phyloP scores from a whole-genome alignment of 2,797 vertebrate species.

The Glossophaga mutica region DNA sequence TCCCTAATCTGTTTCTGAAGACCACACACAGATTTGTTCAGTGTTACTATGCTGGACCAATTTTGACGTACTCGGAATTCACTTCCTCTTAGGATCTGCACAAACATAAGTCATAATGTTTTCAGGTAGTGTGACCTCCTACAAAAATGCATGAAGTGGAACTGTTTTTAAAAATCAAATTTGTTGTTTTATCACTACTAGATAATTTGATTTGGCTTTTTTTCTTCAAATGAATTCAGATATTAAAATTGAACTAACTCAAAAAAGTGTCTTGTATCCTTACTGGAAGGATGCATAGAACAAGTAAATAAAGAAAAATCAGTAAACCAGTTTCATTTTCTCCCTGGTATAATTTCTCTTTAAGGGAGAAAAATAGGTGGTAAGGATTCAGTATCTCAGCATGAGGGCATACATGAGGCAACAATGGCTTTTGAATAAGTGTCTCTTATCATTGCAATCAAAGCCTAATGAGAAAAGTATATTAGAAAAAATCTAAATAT shows the following conservation, averaged over 20 bases:
- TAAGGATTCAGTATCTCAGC: not conserved
- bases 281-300: not conserved
- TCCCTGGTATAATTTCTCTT: not conserved
- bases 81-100: not conserved
- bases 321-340: constrained; percentile 15
- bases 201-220: not conserved
- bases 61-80: not conserved
- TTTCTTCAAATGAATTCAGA: not conserved
- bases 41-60: not conserved
- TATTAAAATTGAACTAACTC: constrained; percentile 29
- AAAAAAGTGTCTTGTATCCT: not conserved
- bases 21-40: not conserved
- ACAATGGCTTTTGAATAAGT: not conserved
- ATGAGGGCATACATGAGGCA: not conserved
- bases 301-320: constrained; percentile 33
- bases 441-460: not conserved
- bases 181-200: not conserved
- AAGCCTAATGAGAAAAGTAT: constrained; percentile 18
- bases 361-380: not conserved
- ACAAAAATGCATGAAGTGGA: not conserved
- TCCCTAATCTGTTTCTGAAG: not conserved
- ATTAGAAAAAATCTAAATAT: not conserved
- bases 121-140: not conserved
- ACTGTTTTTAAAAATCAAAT: not conserved
- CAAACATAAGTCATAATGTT: constrained; percentile 20